Base-by-base conservation (phyloP, 2,113 vertebrate species). In the Lepus timidus region DNA sequence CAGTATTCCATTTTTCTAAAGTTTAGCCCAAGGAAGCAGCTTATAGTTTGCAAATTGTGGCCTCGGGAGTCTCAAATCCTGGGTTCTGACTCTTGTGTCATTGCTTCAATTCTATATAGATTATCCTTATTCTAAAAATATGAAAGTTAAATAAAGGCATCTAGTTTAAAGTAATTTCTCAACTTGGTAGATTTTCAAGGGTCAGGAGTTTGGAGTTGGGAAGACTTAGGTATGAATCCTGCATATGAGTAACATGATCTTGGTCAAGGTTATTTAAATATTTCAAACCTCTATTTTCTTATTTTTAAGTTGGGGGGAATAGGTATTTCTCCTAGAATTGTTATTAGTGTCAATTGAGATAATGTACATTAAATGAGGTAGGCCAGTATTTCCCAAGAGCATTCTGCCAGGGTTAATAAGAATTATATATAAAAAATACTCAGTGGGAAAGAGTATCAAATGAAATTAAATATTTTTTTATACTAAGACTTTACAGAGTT, bases 71-170 rank as follows among this genome's bases (percentile, higher is more conserved):
- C 25, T 87, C 33, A 89, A 61, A 84, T 78, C n/a, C 25, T 84
- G 55, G 39, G 17, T 61, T 75, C 44, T 75, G 49, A n/a, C 33
- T 14, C 16, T 89, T n/a, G 31, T 86, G 29, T 95, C 11, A 71
- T 74, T 91, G 10, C 33, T 96, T 91, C 22, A 11, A 14, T 36
- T 86, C 92, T 80, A 91, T 67, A 80, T 19, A 76, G 3, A 88
- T 83, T 61, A 76, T 39, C 10, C 23, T 55, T 81, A 82, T n/a
- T 92, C n/a, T 89, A 74, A 92, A 90, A 80, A 62, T 75, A 80
- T 67, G 39, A 27, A 89, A 84, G 75, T 80, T 1, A 25, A 68
- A 12, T 67, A 65, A 94, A 8, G 33, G 27, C 88, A 73, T 68
- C 23, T 2, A 49, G 17, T 78, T 6, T 74, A 29, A 20, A 87